These are phyloP conservation scores for Spisula subtruncata DNA, from an alignment of 2,888 invertebrate species.

Conservation along the genomic window DNA sequence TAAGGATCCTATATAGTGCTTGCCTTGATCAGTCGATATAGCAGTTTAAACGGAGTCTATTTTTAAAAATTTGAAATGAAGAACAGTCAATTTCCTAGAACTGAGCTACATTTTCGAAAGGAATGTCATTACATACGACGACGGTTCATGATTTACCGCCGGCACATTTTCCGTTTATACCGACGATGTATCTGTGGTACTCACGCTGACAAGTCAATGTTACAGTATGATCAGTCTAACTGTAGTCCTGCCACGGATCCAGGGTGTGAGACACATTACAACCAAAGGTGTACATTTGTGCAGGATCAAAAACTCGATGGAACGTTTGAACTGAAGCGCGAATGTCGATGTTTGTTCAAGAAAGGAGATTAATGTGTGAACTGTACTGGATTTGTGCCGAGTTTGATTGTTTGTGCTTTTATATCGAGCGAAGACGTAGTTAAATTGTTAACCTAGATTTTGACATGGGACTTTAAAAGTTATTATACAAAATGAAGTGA, in stretches of 20 bases:
- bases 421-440: too few species aligned
- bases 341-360: conserved; percentile 52
- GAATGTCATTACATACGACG: conserved; percentile 60
- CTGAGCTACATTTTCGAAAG: conserved; percentile 56
- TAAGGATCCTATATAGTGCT: too few species aligned
- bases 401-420: too few species aligned
- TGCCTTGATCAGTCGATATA: too few species aligned
- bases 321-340: conserved; percentile 35
- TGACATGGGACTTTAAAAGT: too few species aligned
- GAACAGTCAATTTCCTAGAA: conserved; percentile 25
- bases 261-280: conserved; percentile 58
- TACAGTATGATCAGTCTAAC: conserved; percentile 46
- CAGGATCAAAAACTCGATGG: conserved; percentile 50
- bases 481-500: too few species aligned
- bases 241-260: conserved; percentile 50
- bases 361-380: not conserved
- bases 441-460: too few species aligned
- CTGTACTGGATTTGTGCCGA: too few species aligned
- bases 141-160: conserved; percentile 55
- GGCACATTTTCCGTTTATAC: conserved; percentile 53
- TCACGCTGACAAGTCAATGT: conserved; percentile 42
- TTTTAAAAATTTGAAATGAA: conserved; percentile 4
- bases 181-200: conserved; percentile 62
- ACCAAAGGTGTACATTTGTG: conserved; percentile 42
- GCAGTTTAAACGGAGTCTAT: too few species aligned